These are phyloP conservation scores for Tragelaphus eurycerus DNA, from an alignment of 2,797 vertebrate species.

Conservation along the genomic window DNA sequence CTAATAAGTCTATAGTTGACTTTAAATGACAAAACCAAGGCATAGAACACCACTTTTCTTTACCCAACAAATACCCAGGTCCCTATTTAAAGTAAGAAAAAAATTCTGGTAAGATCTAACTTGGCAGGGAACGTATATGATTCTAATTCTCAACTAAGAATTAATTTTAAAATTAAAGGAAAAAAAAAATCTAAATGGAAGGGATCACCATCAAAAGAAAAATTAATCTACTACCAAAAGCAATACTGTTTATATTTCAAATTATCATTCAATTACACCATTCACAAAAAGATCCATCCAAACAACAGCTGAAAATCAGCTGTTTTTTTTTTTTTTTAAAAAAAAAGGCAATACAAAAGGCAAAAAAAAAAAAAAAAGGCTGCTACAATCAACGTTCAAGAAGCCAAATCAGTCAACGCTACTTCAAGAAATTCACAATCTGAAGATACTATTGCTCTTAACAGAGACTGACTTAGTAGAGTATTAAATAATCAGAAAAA, in stretches of 20 bases:
- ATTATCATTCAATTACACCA: constrained; percentile 11
- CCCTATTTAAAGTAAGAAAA: background rate
- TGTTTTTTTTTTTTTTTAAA: background rate
- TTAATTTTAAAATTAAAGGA: background rate
- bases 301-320: constrained; percentile 12
- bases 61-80: background rate
- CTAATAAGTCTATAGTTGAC: background rate
- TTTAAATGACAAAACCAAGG: constrained; percentile 51
- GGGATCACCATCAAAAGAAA: constrained; percentile 9
- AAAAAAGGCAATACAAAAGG: background rate
- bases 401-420: background rate
- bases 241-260: constrained; percentile 1
- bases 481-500: constrained; percentile 56
- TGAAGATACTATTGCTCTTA: constrained; percentile 18
- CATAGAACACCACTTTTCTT: background rate
- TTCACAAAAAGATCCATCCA: constrained; percentile 20
- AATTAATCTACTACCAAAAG: constrained; percentile 49
- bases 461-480: background rate
- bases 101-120: constrained; percentile 11
- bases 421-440: constrained; percentile 13
- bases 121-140: background rate
- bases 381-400: background rate
- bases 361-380: background rate
- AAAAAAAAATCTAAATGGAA: background rate
- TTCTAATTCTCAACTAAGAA: constrained; percentile 42